Percentiles rank a stretch among this genome's conserved stretches.
Evolutionary conservation across 2,888 invertebrate genomes (phyloP).

Genomic region (Oasisia sp.): DNA sequence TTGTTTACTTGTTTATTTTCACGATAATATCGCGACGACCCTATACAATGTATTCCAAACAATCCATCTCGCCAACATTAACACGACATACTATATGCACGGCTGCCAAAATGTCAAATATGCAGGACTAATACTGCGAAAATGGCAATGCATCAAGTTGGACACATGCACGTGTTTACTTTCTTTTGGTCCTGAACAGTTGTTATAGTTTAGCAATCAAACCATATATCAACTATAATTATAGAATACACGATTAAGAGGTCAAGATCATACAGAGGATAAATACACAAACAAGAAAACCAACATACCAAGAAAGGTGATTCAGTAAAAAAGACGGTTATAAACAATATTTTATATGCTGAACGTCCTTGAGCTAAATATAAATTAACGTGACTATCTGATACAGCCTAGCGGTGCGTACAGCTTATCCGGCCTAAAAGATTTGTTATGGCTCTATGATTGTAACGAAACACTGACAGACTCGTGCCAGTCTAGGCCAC

Average conservation of each 20-base stretch:
- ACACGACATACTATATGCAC: too few species aligned
- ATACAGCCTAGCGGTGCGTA: background rate
- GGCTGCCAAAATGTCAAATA: too few species aligned
- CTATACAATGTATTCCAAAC: too few species aligned
- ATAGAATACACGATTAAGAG: background rate
- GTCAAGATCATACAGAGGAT: background rate
- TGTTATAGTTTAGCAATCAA: background rate
- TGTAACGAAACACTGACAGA: background rate
- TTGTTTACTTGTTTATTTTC: background rate
- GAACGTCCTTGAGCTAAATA: conserved; percentile 2
- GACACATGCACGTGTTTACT: too few species aligned
- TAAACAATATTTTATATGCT: background rate
- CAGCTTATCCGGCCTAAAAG: background rate
- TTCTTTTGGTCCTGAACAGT: too few species aligned
- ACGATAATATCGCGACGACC: background rate
- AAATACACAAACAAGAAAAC: background rate
- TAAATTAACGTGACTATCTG: background rate
- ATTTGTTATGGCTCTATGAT: background rate
- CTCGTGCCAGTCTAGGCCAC: background rate
- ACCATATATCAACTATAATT: background rate
- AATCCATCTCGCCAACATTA: too few species aligned
- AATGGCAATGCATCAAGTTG: too few species aligned
- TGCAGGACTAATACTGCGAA: too few species aligned
- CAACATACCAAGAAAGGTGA: background rate
- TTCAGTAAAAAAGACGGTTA: background rate